Evolutionary conservation across 1,140 invertebrate genomes (phyloP).

Genomic region (Lordiphosa collinella): DNA sequence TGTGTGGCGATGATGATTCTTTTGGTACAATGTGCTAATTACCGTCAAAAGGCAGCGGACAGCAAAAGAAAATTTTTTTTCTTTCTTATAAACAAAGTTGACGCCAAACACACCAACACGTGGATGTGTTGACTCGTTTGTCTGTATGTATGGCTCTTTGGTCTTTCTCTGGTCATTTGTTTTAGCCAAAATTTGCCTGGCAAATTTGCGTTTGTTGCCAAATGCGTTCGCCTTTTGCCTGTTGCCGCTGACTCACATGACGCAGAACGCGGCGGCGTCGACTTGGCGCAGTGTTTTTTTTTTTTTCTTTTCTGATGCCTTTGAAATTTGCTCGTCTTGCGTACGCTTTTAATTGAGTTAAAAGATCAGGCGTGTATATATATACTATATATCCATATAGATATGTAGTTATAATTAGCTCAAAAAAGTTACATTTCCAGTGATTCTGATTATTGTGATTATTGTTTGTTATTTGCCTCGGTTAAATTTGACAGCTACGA

Average conservation of each 20-base stretch:
- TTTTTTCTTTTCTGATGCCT: slow-evolving; percentile 30
- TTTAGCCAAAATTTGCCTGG: slow-evolving; percentile 47
- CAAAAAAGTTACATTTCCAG: slow-evolving; percentile 2
- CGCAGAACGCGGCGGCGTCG: slow-evolving; percentile 65
- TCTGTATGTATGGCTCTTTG: slow-evolving; percentile 17
- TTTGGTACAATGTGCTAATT: slow-evolving; percentile 64
- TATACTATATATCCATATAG: slow-evolving; percentile 15
- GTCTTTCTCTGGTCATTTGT: slow-evolving; percentile 25
- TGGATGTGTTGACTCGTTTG: slow-evolving; percentile 20
- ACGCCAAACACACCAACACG: slow-evolving; percentile 6
- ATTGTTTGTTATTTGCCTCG: slow-evolving; percentile 5
- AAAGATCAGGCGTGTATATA: slow-evolving; percentile 64
- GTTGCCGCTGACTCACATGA: slow-evolving; percentile 72
- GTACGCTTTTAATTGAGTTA: slow-evolving; percentile 75
- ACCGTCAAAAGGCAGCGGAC: slow-evolving; percentile 58
- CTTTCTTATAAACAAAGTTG: slow-evolving; percentile 14
- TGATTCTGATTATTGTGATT: slow-evolving; percentile 13
- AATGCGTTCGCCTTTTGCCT: slow-evolving; percentile 24
- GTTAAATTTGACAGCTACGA: slow-evolving; percentile 69
- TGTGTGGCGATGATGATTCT: too few species aligned
- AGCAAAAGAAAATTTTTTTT: slow-evolving; percentile 20
- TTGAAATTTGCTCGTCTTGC: slow-evolving; percentile 63
- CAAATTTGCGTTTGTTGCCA: slow-evolving; percentile 29
- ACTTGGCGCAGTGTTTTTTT: slow-evolving; percentile 49
- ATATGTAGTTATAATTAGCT: slow-evolving; percentile 15